Evolutionary conservation across 2,888 invertebrate genomes (phyloP).

Genomic region (Lacanobia oleracea): DNA sequence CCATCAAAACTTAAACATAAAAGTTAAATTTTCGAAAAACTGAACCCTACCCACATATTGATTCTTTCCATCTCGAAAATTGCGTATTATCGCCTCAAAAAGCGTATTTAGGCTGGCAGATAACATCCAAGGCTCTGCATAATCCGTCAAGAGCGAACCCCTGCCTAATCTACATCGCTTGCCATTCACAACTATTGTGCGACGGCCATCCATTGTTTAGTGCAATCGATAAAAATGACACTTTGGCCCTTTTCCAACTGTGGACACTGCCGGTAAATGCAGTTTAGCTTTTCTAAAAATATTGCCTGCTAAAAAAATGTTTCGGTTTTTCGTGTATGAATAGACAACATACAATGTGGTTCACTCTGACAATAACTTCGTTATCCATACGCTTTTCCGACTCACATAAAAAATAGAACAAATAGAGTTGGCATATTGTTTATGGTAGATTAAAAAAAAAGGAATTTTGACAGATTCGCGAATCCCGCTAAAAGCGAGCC

Average conservation of each 20-base stretch:
- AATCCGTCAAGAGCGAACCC: conserved; percentile 74
- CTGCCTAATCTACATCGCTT: conserved; percentile 89
- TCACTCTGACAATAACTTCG: conserved; percentile 23
- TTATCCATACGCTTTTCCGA: conserved; percentile 19
- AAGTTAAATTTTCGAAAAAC: neutral
- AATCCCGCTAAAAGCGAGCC: neutral
- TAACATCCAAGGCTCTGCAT: conserved; percentile 62
- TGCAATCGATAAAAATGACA: conserved; percentile 86
- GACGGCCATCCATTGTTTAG: conserved; percentile 85
- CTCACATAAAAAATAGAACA: conserved; percentile 4
- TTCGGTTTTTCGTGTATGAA: conserved; percentile 17
- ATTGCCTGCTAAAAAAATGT: conserved; percentile 33
- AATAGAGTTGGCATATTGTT: conserved; percentile 10
- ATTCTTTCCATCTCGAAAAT: conserved; percentile 20
- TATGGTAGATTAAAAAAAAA: conserved; percentile 17
- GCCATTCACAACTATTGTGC: conserved; percentile 88
- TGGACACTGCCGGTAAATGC: conserved; percentile 47
- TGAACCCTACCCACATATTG: conserved; percentile 1
- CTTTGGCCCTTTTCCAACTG: conserved; percentile 86
- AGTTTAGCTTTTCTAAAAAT: conserved; percentile 50
- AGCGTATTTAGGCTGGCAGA: conserved; percentile 61
- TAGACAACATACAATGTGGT: conserved; percentile 8
- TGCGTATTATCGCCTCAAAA: conserved; percentile 54
- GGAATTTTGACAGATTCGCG: neutral
- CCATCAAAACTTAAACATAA: fast-evolving